Base-by-base conservation (phyloP, 2,113 vertebrate genomes). In the Rhizomys pruinosus region DNA sequence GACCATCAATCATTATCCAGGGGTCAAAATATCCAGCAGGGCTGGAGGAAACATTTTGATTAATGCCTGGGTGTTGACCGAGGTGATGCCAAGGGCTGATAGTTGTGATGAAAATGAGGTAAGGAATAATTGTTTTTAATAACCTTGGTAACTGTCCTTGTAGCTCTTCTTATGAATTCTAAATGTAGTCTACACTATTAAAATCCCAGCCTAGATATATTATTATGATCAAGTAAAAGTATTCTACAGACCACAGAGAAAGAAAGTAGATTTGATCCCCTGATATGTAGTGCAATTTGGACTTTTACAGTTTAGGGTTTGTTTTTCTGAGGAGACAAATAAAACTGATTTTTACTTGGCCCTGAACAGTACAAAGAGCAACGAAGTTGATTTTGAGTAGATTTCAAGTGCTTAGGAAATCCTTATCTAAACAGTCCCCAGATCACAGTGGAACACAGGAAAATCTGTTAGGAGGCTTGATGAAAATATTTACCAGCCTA, bases 61-160 rank as follows among this genome's bases (percentile, higher is more conserved):
- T 97, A 97, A 98, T 97, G 95, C 44, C 13, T 90, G 39, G 74
- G 71, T 59, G 87, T 93, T 97, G 97, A 97, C 97, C 97, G 94
- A 92, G 87, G 93, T 91, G 72, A 82, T 63, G 37, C 47, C 32
- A 1, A 95, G 57, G 22, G 72, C 44, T 92, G 92, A 95, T 97
- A 93, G 81, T 92, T 93, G 11, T 93, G 87, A 89, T 95, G 94
- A 92, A 96, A 97, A 96, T 92, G 95, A 95, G 78, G 81, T 95
- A 87, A 87, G 89, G 68, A 97, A 94, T 93, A 95, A 98, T 97
- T 95, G 90, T 95, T 97, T 96, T 97, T 95, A 98, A 97, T 97
- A 97, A 97, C 96, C 86, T 97, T 97, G 96, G 74, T 97, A 96
- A 97, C 93, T 96, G 93, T 96, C 96, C 81, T 97, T 52, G 47